Base-by-base conservation (phyloP, 2,888 invertebrate genomes). In the Vesta saturnalis region DNA sequence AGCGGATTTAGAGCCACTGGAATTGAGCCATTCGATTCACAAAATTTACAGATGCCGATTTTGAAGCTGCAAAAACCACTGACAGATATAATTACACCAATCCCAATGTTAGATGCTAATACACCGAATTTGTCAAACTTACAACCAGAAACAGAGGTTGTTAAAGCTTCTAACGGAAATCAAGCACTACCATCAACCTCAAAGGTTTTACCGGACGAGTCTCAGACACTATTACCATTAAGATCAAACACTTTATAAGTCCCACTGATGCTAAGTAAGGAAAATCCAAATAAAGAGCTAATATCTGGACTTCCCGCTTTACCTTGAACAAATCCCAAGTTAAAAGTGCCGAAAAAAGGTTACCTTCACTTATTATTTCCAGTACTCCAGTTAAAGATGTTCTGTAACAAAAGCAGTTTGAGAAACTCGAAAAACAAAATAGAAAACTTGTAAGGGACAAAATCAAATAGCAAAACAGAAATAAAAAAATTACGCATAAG, bases 11-110 rank as follows among this genome's bases (percentile, higher is more conserved):
- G 14, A 43, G 58, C 46, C 8, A 46, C 43, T 10, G 46, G 58
- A 19, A 58, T 58, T 19, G 19, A 46, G n/a, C 46, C 58, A n/a
- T 46, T 46, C 21, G 5, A 58, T 18, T 58, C 58, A 6, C n/a
- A 58, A 21, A n/a, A n/a, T n/a, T n/a, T n/a, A n/a, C n/a, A n/a
- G n/a, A n/a, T n/a, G n/a, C n/a, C n/a, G n/a, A n/a, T n/a, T n/a
- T n/a, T n/a, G 21, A 18, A 10, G 12, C 21, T 16, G 21, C 58
- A 1, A 43, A 39, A 43, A 58, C 58, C 1, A 58, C 58, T 39
- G 43, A 58, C 12, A 49, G 43, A 43, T 43, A 30, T 30, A 30
- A 10, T 4, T 10, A 30, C 30, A 30, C 30, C 30, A 30, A 30
- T 6, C 30, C 30, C 4, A 30, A 30, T 30, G 30, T 6, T 4